Conservation (phyloP, 1,140 invertebrate genomes). For the Lepidurus apus region DNA sequence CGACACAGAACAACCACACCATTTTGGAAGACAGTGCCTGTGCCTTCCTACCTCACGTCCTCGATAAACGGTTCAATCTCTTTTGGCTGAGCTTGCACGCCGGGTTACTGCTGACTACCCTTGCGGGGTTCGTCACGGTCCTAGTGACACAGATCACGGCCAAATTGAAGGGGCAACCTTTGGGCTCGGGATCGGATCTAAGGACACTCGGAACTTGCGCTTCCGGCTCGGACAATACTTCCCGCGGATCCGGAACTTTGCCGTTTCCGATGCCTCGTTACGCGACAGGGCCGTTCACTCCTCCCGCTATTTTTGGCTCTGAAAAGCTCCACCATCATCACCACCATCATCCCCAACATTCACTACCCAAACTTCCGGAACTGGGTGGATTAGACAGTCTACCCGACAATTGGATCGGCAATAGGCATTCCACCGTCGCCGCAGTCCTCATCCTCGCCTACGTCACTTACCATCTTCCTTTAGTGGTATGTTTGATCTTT, state of each 20-base stretch:
- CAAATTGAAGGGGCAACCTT: neutral
- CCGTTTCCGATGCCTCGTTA: slow-evolving; percentile 23
- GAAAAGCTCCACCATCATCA: slow-evolving; percentile 25
- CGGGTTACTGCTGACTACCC: slow-evolving; percentile 44
- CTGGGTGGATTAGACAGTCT: slow-evolving; percentile 34
- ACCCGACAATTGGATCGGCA: slow-evolving; percentile 41
- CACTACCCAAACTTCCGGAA: slow-evolving; percentile 40
- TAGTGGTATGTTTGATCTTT: slow-evolving; percentile 50
- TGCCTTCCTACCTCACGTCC: slow-evolving; percentile 46
- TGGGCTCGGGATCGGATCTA: slow-evolving; percentile 30
- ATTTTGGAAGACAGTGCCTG: slow-evolving; percentile 40
- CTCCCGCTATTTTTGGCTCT: slow-evolving; percentile 33
- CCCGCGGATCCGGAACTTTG: slow-evolving; percentile 34
- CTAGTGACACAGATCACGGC: slow-evolving; percentile 34
- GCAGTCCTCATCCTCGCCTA: slow-evolving; percentile 50
- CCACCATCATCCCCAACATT: slow-evolving; percentile 41
- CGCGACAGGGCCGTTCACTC: slow-evolving; percentile 27
- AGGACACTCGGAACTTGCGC: slow-evolving; percentile 35
- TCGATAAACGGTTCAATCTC: slow-evolving; percentile 49
- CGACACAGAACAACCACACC: neutral
- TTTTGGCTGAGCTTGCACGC: slow-evolving; percentile 50
- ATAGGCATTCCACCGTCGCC: slow-evolving; percentile 47
- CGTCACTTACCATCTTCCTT: slow-evolving; percentile 52
- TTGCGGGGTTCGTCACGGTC: slow-evolving; percentile 41
- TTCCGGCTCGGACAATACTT: slow-evolving; percentile 36